These are phyloP conservation scores for Tipula unca DNA, from an alignment of 2,888 invertebrate species.

Conservation along the genomic window DNA sequence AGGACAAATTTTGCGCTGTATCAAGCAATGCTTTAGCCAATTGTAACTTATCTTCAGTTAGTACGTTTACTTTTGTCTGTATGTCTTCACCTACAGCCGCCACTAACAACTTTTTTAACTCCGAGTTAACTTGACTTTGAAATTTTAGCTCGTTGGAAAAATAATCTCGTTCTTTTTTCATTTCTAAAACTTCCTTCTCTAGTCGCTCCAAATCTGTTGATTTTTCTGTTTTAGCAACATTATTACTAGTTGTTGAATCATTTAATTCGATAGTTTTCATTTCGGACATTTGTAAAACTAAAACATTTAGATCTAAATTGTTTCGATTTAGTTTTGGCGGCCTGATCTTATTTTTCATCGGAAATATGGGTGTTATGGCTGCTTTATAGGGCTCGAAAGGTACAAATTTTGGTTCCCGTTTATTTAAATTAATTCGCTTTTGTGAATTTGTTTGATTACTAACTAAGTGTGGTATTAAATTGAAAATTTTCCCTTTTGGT, in stretches of 20 bases:
- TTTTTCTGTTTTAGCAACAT: slow-evolving; percentile 21
- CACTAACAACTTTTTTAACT: slow-evolving; percentile 84
- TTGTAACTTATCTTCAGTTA: slow-evolving; percentile 88
- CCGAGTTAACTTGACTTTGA: slow-evolving; percentile 83
- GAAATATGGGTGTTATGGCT: slow-evolving; percentile 69
- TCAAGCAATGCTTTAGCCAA: slow-evolving; percentile 76
- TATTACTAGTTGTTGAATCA: slow-evolving; percentile 34
- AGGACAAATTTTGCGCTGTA: slow-evolving; percentile 75
- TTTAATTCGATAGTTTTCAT: slow-evolving; percentile 56
- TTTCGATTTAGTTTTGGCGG: slow-evolving; percentile 39
- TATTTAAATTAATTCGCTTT: slow-evolving; percentile 37
- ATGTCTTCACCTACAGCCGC: slow-evolving; percentile 94
- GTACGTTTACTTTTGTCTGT: slow-evolving; percentile 76
- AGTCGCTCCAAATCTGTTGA: slow-evolving; percentile 29
- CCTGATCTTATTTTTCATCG: slow-evolving; percentile 36
- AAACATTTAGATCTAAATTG: slow-evolving; percentile 55
- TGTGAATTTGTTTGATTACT: slow-evolving; percentile 29
- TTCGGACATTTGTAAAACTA: slow-evolving; percentile 63
- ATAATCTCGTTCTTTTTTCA: slow-evolving; percentile 59
- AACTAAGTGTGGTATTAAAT: slow-evolving; percentile 54
- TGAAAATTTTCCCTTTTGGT: slow-evolving; percentile 50
- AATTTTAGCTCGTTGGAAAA: slow-evolving; percentile 76
- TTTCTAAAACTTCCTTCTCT: slow-evolving; percentile 52
- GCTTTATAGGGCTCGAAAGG: slow-evolving; percentile 85
- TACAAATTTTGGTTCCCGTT: slow-evolving; percentile 68